phyloP scores from a whole-genome alignment of 2,888 invertebrate genomes.

The Neoscelio sp. region DNA sequence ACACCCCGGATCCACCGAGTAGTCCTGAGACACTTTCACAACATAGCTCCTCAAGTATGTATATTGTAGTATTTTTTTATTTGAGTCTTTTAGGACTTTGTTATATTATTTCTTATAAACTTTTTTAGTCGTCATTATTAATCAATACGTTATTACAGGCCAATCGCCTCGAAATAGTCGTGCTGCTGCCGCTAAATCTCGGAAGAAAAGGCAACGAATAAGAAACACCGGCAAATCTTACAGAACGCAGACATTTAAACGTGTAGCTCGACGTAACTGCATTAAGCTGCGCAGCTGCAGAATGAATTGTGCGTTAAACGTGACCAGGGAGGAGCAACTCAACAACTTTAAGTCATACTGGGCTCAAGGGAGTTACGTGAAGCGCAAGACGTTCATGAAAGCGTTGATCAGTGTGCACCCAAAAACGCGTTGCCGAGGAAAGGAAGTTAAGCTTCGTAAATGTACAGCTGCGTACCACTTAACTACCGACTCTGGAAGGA shows the following conservation, averaged over 20 bases:
- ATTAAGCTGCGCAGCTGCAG: slow-evolving; percentile 20
- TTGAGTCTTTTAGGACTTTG: slow-evolving; percentile 10
- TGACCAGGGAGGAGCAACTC: slow-evolving; percentile 32
- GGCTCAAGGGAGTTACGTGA: slow-evolving; percentile 27
- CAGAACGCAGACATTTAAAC: slow-evolving; percentile 21
- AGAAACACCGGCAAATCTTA: slow-evolving; percentile 30
- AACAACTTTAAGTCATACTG: slow-evolving; percentile 27
- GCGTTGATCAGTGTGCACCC: slow-evolving; percentile 15
- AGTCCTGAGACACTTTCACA: slow-evolving; percentile 24
- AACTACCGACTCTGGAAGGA: slow-evolving; percentile 20
- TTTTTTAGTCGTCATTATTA: slow-evolving; percentile 11
- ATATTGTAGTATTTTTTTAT: slow-evolving; percentile 31
- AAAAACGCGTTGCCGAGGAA: slow-evolving; percentile 27
- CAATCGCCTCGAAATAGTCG: slow-evolving; percentile 14
- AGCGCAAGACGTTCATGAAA: slow-evolving; percentile 36
- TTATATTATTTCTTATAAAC: slow-evolving; percentile 29
- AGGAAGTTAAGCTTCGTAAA: slow-evolving; percentile 4
- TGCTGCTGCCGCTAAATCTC: slow-evolving; percentile 19
- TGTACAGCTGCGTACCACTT: slow-evolving; percentile 25
- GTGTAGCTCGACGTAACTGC: slow-evolving; percentile 11
- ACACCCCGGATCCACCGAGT: slow-evolving; percentile 19
- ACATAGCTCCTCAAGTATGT: slow-evolving; percentile 31
- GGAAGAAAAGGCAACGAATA: slow-evolving; percentile 17
- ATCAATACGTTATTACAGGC: slow-evolving; percentile 19
- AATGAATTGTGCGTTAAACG: slow-evolving; percentile 24